These are phyloP conservation scores for Clepsis dumicolana DNA, from an alignment of 2,888 invertebrate species.

Conservation along the genomic window DNA sequence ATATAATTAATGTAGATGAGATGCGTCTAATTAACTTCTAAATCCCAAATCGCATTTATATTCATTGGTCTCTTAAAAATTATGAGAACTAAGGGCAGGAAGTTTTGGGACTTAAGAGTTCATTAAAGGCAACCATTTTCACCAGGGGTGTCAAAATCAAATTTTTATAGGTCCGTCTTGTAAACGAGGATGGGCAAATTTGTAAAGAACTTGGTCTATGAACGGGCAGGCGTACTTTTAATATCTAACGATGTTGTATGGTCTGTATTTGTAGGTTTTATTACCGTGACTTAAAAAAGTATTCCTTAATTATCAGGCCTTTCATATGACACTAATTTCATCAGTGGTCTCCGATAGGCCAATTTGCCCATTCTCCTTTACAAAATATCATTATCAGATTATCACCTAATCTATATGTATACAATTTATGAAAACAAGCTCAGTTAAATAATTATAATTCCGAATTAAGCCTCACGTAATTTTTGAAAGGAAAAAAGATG, in stretches of 20 bases:
- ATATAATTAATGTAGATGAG: neutral
- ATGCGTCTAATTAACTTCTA: neutral
- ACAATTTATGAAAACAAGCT: neutral
- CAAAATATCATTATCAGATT: no score
- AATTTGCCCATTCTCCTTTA: no score
- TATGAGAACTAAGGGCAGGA: neutral
- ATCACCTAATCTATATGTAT: neutral
- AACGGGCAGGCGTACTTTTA: no score
- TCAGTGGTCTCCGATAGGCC: no score
- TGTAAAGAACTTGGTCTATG: neutral
- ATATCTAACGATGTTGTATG: no score
- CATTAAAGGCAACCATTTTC: neutral
- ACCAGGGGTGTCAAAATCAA: neutral
- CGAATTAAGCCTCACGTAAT: conserved; percentile 9
- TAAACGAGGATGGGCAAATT: neutral
- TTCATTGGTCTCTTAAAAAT: neutral
- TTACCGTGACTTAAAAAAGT: no score
- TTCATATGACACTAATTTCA: no score
- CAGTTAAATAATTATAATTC: no score
- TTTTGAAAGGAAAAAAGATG: conserved; percentile 16
- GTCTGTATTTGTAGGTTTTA: no score
- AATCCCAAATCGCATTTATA: neutral
- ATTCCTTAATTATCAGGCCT: no score
- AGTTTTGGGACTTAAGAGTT: neutral
- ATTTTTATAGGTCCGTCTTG: neutral